Percentiles rank a stretch among this genome's conserved stretches.
These are phyloP conservation scores for Tachyglossus aculeatus DNA, from an alignment of 2,797 vertebrate species.

Conservation along the genomic window DNA sequence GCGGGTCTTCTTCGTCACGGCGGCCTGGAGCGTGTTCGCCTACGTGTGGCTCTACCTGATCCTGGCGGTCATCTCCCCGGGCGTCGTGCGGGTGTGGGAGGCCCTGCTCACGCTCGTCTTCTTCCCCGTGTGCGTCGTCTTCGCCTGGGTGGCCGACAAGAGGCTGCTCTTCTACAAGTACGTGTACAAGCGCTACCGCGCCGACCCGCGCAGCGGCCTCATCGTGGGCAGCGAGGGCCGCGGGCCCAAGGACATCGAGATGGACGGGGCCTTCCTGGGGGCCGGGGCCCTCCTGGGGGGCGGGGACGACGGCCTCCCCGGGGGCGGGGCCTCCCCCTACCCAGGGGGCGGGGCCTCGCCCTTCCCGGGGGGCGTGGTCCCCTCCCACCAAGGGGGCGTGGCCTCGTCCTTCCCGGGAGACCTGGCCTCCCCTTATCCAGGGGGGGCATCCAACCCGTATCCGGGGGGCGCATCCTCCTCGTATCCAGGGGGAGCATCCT, in stretches of 20 bases:
- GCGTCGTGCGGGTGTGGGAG: constrained; percentile 91
- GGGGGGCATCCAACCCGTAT: too few relatives aligned
- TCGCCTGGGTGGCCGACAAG: constrained; percentile 95
- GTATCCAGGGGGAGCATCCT: too few relatives aligned
- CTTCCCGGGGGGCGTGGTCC: constrained; percentile 58
- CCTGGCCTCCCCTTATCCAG: too few relatives aligned
- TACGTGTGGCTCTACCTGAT: constrained; percentile 96
- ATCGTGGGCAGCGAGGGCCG: constrained; percentile 93
- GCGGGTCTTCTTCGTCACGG: constrained; percentile 91
- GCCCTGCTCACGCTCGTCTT: constrained; percentile 88
- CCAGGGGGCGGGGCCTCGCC: too few relatives aligned
- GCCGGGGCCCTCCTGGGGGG: constrained; percentile 46
- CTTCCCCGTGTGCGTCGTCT: constrained; percentile 91
- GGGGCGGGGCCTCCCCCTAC: constrained; percentile 44
- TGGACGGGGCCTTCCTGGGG: constrained; percentile 84
- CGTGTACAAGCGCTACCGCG: constrained; percentile 90
- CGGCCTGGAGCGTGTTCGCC: constrained; percentile 94
- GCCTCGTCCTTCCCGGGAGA: constrained; percentile 31
- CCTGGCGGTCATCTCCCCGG: constrained; percentile 90
- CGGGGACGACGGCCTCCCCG: constrained; percentile 24
- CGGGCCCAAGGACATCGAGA: constrained; percentile 83
- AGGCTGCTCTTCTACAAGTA: constrained; percentile 93
- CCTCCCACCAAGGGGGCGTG: too few relatives aligned
- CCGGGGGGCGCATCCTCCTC: constrained; percentile 25
- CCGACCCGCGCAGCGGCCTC: constrained; percentile 91